Conservation (phyloP, 2,113 vertebrate genomes). For the Archocentrus centrarchus region DNA sequence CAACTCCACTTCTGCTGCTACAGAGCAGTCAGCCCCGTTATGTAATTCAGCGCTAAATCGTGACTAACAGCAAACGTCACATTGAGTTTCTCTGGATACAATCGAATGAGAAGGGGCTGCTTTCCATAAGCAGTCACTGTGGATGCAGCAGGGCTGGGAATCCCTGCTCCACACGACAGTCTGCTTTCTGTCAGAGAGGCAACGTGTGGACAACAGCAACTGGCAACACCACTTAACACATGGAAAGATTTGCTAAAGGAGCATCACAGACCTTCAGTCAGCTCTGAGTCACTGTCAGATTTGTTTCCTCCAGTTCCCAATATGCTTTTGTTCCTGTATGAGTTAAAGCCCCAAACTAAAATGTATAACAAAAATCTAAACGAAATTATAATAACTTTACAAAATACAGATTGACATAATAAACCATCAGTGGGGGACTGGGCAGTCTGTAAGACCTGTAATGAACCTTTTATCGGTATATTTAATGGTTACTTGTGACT, state of each 20-base stretch:
- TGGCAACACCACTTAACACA: neutral
- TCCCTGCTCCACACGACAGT: neutral
- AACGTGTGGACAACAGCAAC: neutral
- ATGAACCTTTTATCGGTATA: fast-evolving
- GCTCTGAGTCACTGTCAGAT: neutral
- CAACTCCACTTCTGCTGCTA: neutral
- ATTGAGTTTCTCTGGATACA: neutral
- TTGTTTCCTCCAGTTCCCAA: fast-evolving
- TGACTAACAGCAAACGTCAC: neutral
- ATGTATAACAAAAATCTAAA: neutral
- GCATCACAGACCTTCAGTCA: neutral
- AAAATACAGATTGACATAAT: neutral
- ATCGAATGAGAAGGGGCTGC: neutral
- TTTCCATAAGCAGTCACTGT: neutral
- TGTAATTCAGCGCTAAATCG: neutral
- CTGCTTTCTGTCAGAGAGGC: neutral
- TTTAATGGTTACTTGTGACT: neutral
- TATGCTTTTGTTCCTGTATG: fast-evolving
- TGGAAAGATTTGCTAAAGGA: neutral
- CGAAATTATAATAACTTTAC: neutral
- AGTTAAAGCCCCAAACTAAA: neutral
- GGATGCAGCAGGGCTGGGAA: neutral
- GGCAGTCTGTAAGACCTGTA: neutral
- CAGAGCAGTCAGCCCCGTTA: neutral
- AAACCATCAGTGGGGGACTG: fast-evolving